Base-by-base conservation (phyloP, 2,113 vertebrate genomes). In the Microcebus jonahi region DNA sequence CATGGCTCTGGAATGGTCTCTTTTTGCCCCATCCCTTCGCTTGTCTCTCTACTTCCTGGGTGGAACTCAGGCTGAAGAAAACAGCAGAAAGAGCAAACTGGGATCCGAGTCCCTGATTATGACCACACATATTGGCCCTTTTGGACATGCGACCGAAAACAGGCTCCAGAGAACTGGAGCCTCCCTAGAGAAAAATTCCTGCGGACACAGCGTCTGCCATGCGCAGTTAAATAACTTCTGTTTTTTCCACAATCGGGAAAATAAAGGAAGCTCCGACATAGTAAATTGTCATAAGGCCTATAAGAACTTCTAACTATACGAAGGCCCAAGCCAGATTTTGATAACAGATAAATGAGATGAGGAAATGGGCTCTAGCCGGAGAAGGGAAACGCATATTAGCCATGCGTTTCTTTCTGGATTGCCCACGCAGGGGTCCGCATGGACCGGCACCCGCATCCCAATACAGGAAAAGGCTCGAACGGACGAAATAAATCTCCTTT, bases 401-500 rank as follows among this genome's bases (percentile, higher is more conserved):
- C 50, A 59, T 11, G 57, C 3, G 34, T 76, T 83, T 70, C 63
- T 91, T 76, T 94, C 73, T 75, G 61, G 34, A 39, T 65, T 45
- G 86, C 68, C 89, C 88, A 80, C 77, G 25, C 88, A 84, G 75
- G 34, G 61, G 39, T 82, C 85, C 23, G 7, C 57, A 67, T 93
- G 93, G 88, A 93, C 89, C n/a, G 27, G 45, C 77, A 85, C 91
- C 65, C 53, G 12, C 55, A 76, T 55, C 65, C 93, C 96, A 84
- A 91, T 17, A 80, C 85, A 91, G 23, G 86, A 57, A 65, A 90
- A 86, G 70, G 39, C 75, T 59, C 63, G 65, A 73, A 75, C 29
- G 17, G 73, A 75, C 18, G 48, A 94, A 97, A 97, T 98, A 97
- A 98, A 98, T 98, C 98, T 97, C 98, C 96, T 97, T 97, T 98